Evolutionary conservation across 2,888 invertebrate genomes (phyloP).

Genomic region (Ophion slaviceki): DNA sequence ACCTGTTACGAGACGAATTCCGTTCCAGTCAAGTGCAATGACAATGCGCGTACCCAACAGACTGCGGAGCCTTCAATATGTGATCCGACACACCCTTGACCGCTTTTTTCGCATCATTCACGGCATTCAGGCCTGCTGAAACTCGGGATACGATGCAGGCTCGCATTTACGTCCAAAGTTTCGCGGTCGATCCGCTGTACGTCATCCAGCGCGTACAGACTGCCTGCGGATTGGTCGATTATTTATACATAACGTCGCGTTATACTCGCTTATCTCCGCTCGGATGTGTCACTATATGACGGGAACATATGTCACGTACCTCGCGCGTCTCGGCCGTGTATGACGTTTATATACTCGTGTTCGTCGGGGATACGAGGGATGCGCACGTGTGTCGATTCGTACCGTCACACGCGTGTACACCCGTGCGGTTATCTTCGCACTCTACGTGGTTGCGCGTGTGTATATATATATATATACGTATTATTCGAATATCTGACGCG

Average conservation of each 20-base stretch:
- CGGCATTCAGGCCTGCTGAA: neutral
- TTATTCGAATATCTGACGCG: constrained; percentile 46
- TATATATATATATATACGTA: constrained; percentile 11
- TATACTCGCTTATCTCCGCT: constrained; percentile 35
- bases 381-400: constrained; percentile 40
- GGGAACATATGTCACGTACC: constrained; percentile 23
- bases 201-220: constrained; percentile 11
- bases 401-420: constrained; percentile 37
- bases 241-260: constrained; percentile 48
- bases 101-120: too few species aligned
- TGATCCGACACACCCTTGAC: too few species aligned
- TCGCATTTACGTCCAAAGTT: neutral
- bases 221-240: constrained; percentile 31
- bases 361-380: neutral
- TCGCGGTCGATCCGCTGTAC: neutral
- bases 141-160: neutral
- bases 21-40: too few species aligned
- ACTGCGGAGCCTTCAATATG: too few species aligned
- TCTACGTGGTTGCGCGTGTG: neutral
- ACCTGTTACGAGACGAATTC: too few species aligned
- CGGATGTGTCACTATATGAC: constrained; percentile 47
- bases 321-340: constrained; percentile 13
- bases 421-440: neutral
- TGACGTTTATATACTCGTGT: constrained; percentile 13
- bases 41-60: too few species aligned